Percentiles rank a stretch among this genome's conserved stretches.
Conservation (phyloP, 1,140 invertebrate species). For the Zaprionus africanus region DNA sequence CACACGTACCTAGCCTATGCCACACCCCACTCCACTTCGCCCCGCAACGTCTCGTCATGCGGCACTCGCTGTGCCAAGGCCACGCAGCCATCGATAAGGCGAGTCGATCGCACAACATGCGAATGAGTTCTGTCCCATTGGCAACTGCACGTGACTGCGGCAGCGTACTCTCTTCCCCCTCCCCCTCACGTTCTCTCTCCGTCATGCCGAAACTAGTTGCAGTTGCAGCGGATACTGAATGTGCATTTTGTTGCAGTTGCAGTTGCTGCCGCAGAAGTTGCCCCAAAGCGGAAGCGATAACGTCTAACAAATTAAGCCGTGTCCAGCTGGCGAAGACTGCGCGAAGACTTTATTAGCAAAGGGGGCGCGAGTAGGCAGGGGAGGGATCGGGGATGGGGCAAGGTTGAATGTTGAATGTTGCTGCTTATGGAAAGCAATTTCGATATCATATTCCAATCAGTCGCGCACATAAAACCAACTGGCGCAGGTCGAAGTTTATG, state of each 20-base stretch:
- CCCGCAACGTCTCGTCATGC: background rate
- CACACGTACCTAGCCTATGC: background rate
- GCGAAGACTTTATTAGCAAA: constrained; percentile 69
- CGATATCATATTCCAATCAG: constrained; percentile 84
- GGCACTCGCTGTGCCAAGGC: constrained; percentile 45
- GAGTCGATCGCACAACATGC: constrained; percentile 60
- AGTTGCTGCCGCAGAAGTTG: constrained; percentile 54
- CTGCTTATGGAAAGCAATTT: constrained; percentile 47
- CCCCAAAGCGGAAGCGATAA: constrained; percentile 72
- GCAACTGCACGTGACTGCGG: constrained; percentile 64
- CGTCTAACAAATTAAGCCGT: constrained; percentile 79
- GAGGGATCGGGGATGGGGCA: background rate
- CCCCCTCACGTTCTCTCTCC: background rate
- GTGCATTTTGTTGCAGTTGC: constrained; percentile 41
- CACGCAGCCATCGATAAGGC: constrained; percentile 61
- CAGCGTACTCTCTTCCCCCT: background rate
- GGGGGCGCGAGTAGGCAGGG: background rate
- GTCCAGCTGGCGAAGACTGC: constrained; percentile 40
- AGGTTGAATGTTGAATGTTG: constrained; percentile 25
- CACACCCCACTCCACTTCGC: background rate
- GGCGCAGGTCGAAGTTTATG: constrained; percentile 24
- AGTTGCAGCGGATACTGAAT: background rate
- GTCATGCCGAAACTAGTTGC: constrained; percentile 50
- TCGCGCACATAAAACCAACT: constrained; percentile 78
- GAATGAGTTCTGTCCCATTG: constrained; percentile 73